These are phyloP conservation scores for Clanis bilineata DNA, from an alignment of 2,888 invertebrate species.

Conservation along the genomic window DNA sequence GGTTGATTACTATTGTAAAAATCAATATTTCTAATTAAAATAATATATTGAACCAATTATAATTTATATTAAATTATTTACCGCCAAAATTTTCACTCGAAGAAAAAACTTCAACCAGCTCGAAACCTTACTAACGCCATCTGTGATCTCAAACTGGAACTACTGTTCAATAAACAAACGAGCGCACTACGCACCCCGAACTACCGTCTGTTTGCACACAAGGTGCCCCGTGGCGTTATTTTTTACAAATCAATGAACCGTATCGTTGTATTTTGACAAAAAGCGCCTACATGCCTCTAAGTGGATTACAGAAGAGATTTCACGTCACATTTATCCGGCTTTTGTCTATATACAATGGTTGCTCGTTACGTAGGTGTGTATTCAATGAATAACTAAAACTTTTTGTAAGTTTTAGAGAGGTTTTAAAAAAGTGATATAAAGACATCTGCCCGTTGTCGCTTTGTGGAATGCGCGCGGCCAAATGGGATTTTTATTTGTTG, in stretches of 20 bases:
- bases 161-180: slow-evolving; percentile 20
- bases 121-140: slow-evolving; percentile 40
- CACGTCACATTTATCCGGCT: slow-evolving; percentile 72
- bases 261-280: slow-evolving; percentile 66
- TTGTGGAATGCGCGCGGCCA: slow-evolving; percentile 54
- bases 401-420: slow-evolving; percentile 56
- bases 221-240: slow-evolving; percentile 71
- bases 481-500: slow-evolving; percentile 44
- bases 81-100: not conserved
- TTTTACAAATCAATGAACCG: slow-evolving; percentile 76
- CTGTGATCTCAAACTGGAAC: slow-evolving; percentile 37
- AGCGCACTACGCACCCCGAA: slow-evolving; percentile 27
- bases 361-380: slow-evolving; percentile 75
- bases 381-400: slow-evolving; percentile 61
- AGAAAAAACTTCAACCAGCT: not conserved
- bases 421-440: slow-evolving; percentile 54
- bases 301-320: slow-evolving; percentile 79
- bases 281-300: slow-evolving; percentile 75
- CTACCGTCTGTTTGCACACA: slow-evolving; percentile 65
- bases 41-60: no score
- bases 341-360: slow-evolving; percentile 65
- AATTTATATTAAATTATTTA: no score
- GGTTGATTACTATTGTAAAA: no score
- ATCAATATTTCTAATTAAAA: no score
- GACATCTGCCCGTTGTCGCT: slow-evolving; percentile 66